Evolutionary conservation across 2,888 invertebrate genomes (phyloP), one percentile per base, ranked within the genome.

Genomic region (Torymus tubicola): DNA sequence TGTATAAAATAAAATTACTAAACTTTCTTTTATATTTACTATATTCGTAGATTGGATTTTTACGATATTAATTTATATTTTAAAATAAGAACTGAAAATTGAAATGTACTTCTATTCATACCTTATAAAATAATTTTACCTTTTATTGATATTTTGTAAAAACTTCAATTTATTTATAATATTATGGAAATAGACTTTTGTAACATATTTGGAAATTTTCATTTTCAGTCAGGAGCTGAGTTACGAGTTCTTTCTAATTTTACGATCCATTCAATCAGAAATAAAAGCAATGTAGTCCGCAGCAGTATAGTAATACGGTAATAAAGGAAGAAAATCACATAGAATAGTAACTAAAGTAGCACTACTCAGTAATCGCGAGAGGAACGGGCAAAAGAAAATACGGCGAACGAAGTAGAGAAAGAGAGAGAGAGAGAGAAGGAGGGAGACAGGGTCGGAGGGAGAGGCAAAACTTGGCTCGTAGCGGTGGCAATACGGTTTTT

Each of bases 401-500:
- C n/a, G 57, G 21, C 58, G 42, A 72, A 83, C 75, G 24, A 31
- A 65, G 12, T 63, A n/a, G 80, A 57, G 58, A 12, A 42, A 61
- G 79, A 71, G 52, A 69, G 65, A 65, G 75, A 64, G 42, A 65
- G 63, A 64, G 58, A 69, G 52, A 70, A 60, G 24, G 16, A 67
- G 52, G 67, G 58, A 74, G 65, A 57, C 65, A 58, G 24, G 75
- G 55, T 13, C 52, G 24, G 52, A 58, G 71, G 83, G 74, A 72
- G 57, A 71, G 73, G 74, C 73, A 81, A 79, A 76, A 82, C 31
- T 64, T 73, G 73, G 60, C 4, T 10, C 52, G 18, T 13, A 14
- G 64, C 57, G 68, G 1, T 5, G 67, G 72, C 64, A 72, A 72
- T 77, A 73, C 63, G 78, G 76, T 73, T 80, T 78, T 80, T 60